Evolutionary conservation across 2,797 vertebrate species (phyloP), one percentile per base, ranked within the genome.

Genomic region (Pangasius larnaudii): DNA sequence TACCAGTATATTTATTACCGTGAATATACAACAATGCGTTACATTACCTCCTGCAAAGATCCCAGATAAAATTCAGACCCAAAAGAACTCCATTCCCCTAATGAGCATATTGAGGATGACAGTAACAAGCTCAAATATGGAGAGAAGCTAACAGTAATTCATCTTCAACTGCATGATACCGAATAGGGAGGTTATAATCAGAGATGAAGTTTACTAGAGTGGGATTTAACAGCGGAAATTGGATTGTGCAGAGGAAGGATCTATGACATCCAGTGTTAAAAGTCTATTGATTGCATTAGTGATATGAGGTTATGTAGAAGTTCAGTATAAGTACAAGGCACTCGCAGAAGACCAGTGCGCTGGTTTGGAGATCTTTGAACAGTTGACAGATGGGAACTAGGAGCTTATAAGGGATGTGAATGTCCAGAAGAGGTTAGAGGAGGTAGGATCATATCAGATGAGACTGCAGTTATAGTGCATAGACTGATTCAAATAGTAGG

Each of bases 261-360:
- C 81, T 53, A 67, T 69, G 46, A 69, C 82, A 84, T 84, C 63
- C 63, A 84, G 36, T 53, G 63, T 53, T 84, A 84, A 84, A 84
- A 84, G 82, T 84, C 82, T 69, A 24, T 63, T 84, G 82, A 69
- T 84, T 84, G 46, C 46, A 84, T 84, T 53, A 84, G 42, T 33
- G 61, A 51, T 84, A 84, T 84, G 49, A 69, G 63, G 69, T 53
- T 84, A 69, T 22, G 69, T 59, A 72, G 19, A n/a, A 42, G 63
- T 53, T 84, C 46, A 69, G 16, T 51, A 51, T 69, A 69, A 33
- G 19, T 84, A 84, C 63, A 84, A 53, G 24, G 58, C 79, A 81
- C 30, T 61, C 9, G 30, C 46, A 69, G 7, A 33, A 27, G 63
- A 69, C 46, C 30, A 8, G 18, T 53, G 82, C 22, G 10, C 63